Base-by-base conservation (phyloP, 2,888 invertebrate genomes). In the Drosophila paramelanica region DNA sequence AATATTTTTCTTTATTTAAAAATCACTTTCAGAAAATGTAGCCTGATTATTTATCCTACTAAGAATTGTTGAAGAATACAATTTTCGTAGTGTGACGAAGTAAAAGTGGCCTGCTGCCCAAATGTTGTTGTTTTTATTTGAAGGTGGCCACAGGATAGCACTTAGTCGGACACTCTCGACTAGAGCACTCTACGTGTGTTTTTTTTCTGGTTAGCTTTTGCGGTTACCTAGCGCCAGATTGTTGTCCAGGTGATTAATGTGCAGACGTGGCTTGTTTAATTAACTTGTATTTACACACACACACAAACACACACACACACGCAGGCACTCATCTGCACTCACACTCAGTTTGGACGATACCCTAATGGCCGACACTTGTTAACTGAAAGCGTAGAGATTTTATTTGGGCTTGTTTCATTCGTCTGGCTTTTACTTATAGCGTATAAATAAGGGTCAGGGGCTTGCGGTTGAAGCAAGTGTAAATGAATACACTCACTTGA, bases 231-330 rank as follows among this genome's bases (percentile, higher is more conserved):
- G 67, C 69, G 70, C 67, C 70, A 52, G 68, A 56, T 58, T 77
- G 70, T 67, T 80, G 73, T 67, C 76, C 87, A 81, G 85, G 88
- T 89, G 88, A 87, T 89, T 89, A 85, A 89, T 87, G 88, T 73
- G 70, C 69, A 62, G 60, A 73, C 68, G 77, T 68, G 79, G 88
- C 74, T 74, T 89, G 85, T 79, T 84, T 87, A 85, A 89, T 87
- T 89, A 85, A 79, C 89, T 84, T 87, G 85, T 77, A 81, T 77
- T 79, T 60, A 52, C 61, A 64, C 64, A 62, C 67, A 56, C 77
- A 77, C 57, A 59, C 58, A 62, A 14, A 41, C 25, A 57, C 27
- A 41, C 11, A 45, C 11, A 41, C 11, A 45, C 11, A 41, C 42
- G 64, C 39, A 43, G 10, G 17, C 17, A 41, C 17, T 41, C 31